Base-by-base conservation (phyloP, 2,113 vertebrate genomes). In the Thymallus thymallus region DNA sequence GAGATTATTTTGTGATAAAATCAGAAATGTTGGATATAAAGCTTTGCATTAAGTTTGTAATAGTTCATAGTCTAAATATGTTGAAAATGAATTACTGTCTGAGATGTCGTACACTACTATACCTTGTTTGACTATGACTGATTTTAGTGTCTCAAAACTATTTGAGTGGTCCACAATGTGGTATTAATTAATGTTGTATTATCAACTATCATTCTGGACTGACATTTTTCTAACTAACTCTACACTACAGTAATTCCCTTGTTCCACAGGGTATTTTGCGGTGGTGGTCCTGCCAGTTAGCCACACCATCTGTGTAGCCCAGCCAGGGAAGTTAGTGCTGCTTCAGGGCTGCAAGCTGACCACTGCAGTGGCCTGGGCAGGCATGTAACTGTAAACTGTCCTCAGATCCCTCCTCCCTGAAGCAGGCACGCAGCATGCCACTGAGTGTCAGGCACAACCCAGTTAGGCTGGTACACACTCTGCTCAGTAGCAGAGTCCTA, bases 261-360 rank as follows among this genome's bases (percentile, higher is more conserved):
- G 69, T 81, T 94, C 92, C 41, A 67, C 12, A 3, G 82, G 79
- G 58, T 89, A 87, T 7, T 78, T 80, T 29, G 75, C 65, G 63
- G 62, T 84, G 5, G 69, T 56, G 26, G 83, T 81, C 30, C 1
- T 16, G 0, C 6, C 69, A 23, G 79, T 77, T 45, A 83, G 72
- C 45, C 79, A 83, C 16, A 90, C 69, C 67, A 92, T 79, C 16
- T 80, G 61, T 20, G 76, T 60, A 58, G 85, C 84, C 94, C 93
- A 94, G 68, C 75, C 29, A 4, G 75, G 30, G 66, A 89, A 92
- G 60, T 12, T 29, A 68, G 69, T 93, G 93, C 35, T 76, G 78
- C 77, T 94, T 94, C 5, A 1, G 90, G 84, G 74, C 51, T 89
- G 79, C 41, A 94, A 68, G n/a, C 26, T 6, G 14, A 82, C 83